These are phyloP conservation scores for Vulpes lagopus DNA, from an alignment of 2,113 vertebrate species.

Conservation along the genomic window DNA sequence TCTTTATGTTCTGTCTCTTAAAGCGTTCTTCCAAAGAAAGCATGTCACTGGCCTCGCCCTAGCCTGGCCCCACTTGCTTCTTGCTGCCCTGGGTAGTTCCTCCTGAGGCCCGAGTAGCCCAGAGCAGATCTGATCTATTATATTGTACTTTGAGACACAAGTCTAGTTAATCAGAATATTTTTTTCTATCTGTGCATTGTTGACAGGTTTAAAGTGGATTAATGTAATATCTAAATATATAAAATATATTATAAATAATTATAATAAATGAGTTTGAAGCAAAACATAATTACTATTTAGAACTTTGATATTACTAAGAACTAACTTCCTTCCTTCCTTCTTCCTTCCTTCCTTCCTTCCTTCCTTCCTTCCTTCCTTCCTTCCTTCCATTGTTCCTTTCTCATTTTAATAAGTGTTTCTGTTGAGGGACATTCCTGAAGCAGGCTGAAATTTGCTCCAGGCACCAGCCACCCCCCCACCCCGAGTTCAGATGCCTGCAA, in stretches of 20 bases:
- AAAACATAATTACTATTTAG: neutral
- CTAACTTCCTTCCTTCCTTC: no score
- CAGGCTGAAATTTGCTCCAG: neutral
- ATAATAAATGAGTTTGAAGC: neutral
- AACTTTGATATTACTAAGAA: neutral
- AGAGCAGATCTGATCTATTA: neutral
- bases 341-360: no score
- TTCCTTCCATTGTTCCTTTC: rapidly evolving
- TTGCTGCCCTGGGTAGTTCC: neutral
- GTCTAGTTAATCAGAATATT: neutral
- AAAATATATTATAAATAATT: no score
- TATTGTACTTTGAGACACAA: neutral
- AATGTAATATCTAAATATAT: no score
- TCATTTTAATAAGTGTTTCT: neutral
- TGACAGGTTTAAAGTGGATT: neutral
- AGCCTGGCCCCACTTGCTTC: neutral
- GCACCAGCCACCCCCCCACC: no score
- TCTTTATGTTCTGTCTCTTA: no score
- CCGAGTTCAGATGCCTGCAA: no score
- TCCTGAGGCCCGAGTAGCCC: neutral
- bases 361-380: rapidly evolving
- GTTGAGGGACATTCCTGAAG: neutral
- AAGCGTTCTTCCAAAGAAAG: neutral
- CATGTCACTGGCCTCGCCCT: rapidly evolving
- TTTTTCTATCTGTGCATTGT: neutral